Evolutionary conservation across 2,888 invertebrate species (phyloP), one percentile per base, ranked within the genome.

Genomic region (Andrena haemorrhoa): DNA sequence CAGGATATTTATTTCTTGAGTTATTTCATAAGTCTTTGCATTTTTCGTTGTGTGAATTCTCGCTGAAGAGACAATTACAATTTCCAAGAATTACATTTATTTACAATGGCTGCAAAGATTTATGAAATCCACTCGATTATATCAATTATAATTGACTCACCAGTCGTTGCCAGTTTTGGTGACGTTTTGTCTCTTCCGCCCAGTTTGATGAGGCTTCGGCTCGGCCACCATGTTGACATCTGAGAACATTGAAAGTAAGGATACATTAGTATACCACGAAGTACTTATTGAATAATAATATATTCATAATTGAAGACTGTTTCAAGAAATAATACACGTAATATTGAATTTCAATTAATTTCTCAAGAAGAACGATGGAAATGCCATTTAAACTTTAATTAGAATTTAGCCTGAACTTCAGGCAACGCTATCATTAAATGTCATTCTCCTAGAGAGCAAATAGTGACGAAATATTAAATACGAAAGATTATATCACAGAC

Each of bases 221-320:
- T 97, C 97, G 29, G 96, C 96, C 71, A 96, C 96, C 96, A 97
- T 96, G 93, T 97, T 97, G 86, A 97, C 96, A 95, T 96, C 96
- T 96, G 95, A 65, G 70, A 58, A 60, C 6, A 31, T 71, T n/a
- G 16, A 23, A 7, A 8, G 49, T 20, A 23, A 8, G 4, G 31
- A 7, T n/a, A 60, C 20, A 56, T 56, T 26, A 56, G 10, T 56
- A 23, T 20, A 23, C 56, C 8, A 23, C 2, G 51, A 23, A 23
- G 1, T 23, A 23, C 23, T 23, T 23, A 23, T 23, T 23, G 23
- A 20, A 20, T 12, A 41, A 12, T 41, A 51, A 7, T 20, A 53
- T 26, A 53, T 7, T 53, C 20, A 53, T 51, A 51, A 6, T 51
- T n/a, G 5, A 51, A 7, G 20, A 51, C 12, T 41, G 41, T 41